Evolutionary conservation across 2,113 vertebrate species (phyloP).

Genomic region (Gallinago media): DNA sequence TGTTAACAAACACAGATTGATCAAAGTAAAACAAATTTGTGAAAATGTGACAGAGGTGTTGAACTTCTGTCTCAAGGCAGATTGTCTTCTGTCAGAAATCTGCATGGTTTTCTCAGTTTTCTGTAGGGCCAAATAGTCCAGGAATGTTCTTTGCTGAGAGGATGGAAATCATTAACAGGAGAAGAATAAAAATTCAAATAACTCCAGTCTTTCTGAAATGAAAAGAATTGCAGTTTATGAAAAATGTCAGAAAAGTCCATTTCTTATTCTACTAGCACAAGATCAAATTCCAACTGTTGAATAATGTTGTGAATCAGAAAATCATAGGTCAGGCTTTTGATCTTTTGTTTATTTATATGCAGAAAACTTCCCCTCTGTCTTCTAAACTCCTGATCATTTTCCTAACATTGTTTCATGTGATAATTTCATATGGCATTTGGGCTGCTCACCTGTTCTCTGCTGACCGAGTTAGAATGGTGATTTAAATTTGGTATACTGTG

Average conservation of each 20-base stretch:
- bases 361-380: neutral
- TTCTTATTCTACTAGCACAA: neutral
- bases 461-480: neutral
- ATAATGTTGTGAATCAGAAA: neutral
- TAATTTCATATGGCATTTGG: neutral
- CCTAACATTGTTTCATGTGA: neutral
- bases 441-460: neutral
- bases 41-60: neutral
- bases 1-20: neutral
- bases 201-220: neutral
- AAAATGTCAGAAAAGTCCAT: neutral
- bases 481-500: neutral
- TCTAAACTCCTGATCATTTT: neutral
- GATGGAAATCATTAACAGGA: neutral
- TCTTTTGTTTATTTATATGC: neutral
- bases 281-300: neutral
- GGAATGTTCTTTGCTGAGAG: neutral
- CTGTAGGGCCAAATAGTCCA: accelerated
- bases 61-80: neutral
- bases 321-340: neutral
- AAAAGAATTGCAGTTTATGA: neutral
- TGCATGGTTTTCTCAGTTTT: neutral
- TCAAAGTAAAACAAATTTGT: neutral
- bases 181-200: neutral
- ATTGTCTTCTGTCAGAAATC: neutral